phyloP scores from a whole-genome alignment of 2,113 vertebrate genomes.

The Hipposideros armiger region DNA sequence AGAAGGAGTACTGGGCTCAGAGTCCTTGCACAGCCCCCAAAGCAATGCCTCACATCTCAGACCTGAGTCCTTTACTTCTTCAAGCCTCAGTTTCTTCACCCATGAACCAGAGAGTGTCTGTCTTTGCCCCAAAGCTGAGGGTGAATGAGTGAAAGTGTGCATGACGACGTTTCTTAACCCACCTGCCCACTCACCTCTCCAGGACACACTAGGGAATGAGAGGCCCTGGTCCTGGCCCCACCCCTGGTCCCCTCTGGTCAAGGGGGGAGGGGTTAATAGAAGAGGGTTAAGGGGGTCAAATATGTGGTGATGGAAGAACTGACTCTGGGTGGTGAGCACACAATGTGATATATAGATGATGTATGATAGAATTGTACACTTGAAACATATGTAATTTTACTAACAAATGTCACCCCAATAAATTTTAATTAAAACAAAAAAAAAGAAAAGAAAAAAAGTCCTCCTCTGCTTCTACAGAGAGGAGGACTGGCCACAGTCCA shows the following conservation, averaged over 20 bases:
- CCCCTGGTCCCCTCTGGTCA: background rate
- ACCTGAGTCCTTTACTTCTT: background rate
- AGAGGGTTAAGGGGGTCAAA: no score
- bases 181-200: rapidly evolving
- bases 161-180: background rate
- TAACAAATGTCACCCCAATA: no score
- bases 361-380: no score
- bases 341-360: no score
- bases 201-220: background rate
- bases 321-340: background rate
- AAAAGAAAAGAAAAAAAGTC: background rate
- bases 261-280: no score
- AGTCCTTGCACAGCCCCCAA: background rate
- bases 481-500: background rate
- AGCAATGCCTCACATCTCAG: background rate
- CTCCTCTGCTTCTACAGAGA: background rate
- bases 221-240: background rate
- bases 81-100: background rate
- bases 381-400: no score
- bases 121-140: background rate
- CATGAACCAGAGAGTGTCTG: background rate
- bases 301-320: no score
- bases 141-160: background rate
- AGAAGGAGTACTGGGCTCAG: background rate
- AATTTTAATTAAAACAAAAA: no score